These are phyloP conservation scores for Burhinus oedicnemus DNA, from an alignment of 2,113 vertebrate species.

Conservation along the genomic window DNA sequence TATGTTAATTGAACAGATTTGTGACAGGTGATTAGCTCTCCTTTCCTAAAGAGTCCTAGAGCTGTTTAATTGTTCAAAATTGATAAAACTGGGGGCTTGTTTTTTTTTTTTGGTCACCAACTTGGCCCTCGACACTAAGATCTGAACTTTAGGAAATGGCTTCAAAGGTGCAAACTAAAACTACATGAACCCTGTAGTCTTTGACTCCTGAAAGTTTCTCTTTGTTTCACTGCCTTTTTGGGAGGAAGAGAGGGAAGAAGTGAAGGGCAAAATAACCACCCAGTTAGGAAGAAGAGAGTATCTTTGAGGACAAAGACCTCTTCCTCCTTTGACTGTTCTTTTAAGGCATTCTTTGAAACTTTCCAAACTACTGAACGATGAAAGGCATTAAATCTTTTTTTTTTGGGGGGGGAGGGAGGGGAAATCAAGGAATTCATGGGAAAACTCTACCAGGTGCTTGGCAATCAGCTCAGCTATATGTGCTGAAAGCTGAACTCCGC, in stretches of 20 bases:
- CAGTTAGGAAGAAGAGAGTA: not conserved
- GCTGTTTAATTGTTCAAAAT: slow-evolving; percentile 3
- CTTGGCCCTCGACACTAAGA: not conserved
- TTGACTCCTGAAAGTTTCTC: not conserved
- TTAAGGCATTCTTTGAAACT: not conserved
- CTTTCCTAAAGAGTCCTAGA: not conserved
- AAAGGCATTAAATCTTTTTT: not conserved
- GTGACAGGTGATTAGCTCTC: slow-evolving; percentile 57
- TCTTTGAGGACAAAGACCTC: not conserved
- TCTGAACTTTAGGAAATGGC: not conserved
- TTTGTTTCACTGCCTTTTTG: not conserved
- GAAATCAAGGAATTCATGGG: not conserved
- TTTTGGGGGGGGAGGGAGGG: no score
- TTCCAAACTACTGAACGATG: not conserved
- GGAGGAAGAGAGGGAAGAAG: not conserved
- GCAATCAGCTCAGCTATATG: not conserved
- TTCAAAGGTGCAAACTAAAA: not conserved
- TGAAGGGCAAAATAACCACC: not conserved
- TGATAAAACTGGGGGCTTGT: not conserved
- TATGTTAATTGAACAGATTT: slow-evolving; percentile 55
- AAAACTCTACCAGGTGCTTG: not conserved
- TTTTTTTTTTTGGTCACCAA: not conserved
- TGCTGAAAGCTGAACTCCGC: not conserved
- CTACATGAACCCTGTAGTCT: not conserved
- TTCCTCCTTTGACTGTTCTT: not conserved